These are phyloP conservation scores for Drosophila sordidula DNA, from an alignment of 2,888 invertebrate species.

Conservation along the genomic window DNA sequence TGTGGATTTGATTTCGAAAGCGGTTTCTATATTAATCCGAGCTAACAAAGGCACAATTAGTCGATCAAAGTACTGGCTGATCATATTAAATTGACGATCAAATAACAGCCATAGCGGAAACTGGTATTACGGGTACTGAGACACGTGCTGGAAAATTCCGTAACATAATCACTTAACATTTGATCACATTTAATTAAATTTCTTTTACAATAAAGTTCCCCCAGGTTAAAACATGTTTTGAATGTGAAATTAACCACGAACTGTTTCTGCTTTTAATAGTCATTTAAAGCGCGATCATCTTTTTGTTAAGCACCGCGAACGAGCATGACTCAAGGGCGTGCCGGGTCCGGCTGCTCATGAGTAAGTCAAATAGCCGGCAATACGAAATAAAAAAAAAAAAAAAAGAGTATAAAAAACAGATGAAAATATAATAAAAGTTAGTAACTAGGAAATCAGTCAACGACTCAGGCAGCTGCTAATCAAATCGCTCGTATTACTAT, in stretches of 20 bases:
- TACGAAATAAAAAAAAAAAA: not conserved
- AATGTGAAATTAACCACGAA: conserved; percentile 20
- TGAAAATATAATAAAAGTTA: not conserved
- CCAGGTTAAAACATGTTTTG: conserved; percentile 28
- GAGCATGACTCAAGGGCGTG: conserved; percentile 42
- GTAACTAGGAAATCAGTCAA: conserved; percentile 15
- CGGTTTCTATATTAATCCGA: not conserved
- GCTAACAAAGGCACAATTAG: not conserved
- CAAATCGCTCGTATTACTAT: conserved; percentile 4
- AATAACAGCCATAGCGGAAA: not conserved
- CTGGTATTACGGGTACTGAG: not conserved
- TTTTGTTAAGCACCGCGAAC: conserved; percentile 3
- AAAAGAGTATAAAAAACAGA: not conserved
- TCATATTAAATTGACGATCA: not conserved
- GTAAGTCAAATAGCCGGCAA: conserved; percentile 8
- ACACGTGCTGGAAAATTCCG: conserved; percentile 22
- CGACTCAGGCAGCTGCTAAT: conserved; percentile 24
- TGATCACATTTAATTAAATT: conserved; percentile 32
- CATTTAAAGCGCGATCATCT: conserved; percentile 12
- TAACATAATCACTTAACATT: conserved; percentile 16
- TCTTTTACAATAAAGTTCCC: conserved; percentile 13
- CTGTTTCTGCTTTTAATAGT: conserved; percentile 2
- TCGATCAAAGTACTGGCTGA: not conserved
- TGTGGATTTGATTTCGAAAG: not conserved
- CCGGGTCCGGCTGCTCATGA: not conserved